Evolutionary conservation across 2,888 invertebrate species (phyloP).

Genomic region (Lasioglossum zephyrum): DNA sequence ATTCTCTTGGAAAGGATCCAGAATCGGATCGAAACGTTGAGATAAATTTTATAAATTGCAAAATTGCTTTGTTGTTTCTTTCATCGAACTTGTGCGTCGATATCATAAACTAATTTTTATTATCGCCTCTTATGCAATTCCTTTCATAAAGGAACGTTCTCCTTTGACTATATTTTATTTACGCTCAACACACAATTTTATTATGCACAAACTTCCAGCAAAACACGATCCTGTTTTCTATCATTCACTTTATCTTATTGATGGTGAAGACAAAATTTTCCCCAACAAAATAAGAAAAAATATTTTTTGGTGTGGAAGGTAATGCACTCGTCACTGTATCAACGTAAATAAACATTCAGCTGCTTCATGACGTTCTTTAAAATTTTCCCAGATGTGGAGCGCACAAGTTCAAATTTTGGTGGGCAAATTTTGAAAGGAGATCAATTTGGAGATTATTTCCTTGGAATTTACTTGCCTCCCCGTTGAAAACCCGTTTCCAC

Average conservation of each 20-base stretch:
- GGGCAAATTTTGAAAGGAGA: background rate
- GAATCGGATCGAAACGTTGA: too few relatives aligned
- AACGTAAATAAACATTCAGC: background rate
- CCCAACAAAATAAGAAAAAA: background rate
- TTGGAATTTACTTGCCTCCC: conserved; percentile 3
- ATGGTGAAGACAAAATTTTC: background rate
- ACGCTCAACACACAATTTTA: background rate
- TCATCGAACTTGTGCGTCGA: too few relatives aligned
- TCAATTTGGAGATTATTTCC: conserved; percentile 18
- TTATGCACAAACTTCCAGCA: background rate
- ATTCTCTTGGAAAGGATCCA: too few relatives aligned
- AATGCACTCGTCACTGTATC: background rate
- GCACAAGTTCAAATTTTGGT: background rate
- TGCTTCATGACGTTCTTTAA: background rate
- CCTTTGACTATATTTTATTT: background rate
- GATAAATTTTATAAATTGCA: too few relatives aligned
- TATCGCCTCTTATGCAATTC: background rate
- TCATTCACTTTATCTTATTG: background rate
- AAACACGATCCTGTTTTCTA: background rate
- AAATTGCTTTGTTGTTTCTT: too few relatives aligned
- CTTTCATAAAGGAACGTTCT: background rate
- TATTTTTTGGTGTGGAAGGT: background rate
- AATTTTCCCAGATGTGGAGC: background rate
- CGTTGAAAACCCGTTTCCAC: background rate
- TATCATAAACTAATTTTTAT: too few relatives aligned